Conservation (phyloP, 2,888 invertebrate species). For the Anthrax anthrax region DNA sequence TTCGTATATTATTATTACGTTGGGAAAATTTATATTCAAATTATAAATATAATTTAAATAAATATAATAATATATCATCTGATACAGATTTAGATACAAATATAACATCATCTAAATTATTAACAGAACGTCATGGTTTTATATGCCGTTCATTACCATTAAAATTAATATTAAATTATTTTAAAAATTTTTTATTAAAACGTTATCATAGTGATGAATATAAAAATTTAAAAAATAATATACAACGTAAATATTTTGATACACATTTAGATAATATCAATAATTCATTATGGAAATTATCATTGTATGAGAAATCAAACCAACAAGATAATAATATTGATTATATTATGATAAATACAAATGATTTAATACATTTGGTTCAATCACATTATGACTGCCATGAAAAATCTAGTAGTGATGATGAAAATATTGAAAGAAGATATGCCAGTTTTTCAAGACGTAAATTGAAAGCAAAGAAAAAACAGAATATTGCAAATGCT, state of each 20-base stretch:
- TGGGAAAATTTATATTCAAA: conserved; percentile 24
- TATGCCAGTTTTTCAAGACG: conserved; percentile 24
- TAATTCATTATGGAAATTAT: conserved; percentile 28
- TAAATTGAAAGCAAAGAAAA: conserved; percentile 21
- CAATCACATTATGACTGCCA: conserved; percentile 20
- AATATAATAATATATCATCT: conserved; percentile 3
- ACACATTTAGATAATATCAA: conserved; percentile 23
- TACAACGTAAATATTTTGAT: conserved; percentile 22
- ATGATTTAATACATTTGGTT: conserved; percentile 25
- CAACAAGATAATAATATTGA: conserved; percentile 11
- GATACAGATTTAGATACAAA: conserved; percentile 11
- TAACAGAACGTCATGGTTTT: conserved; percentile 20
- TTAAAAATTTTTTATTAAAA: conserved; percentile 25
- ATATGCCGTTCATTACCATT: conserved; percentile 22
- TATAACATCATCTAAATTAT: conserved; percentile 10
- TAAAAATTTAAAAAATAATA: conserved; percentile 20
- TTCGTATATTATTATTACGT: conserved; percentile 26
- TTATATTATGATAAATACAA: conserved; percentile 19
- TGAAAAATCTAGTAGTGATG: conserved; percentile 28
- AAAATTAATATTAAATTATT: conserved; percentile 21
- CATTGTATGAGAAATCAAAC: conserved; percentile 24
- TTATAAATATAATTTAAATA: conserved; percentile 1
- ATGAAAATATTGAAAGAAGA: conserved; percentile 25
- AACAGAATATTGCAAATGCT: background rate
- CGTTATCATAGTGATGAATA: conserved; percentile 28